Evolutionary conservation across 2,113 vertebrate species (phyloP).

Genomic region (Arizona elegans): DNA sequence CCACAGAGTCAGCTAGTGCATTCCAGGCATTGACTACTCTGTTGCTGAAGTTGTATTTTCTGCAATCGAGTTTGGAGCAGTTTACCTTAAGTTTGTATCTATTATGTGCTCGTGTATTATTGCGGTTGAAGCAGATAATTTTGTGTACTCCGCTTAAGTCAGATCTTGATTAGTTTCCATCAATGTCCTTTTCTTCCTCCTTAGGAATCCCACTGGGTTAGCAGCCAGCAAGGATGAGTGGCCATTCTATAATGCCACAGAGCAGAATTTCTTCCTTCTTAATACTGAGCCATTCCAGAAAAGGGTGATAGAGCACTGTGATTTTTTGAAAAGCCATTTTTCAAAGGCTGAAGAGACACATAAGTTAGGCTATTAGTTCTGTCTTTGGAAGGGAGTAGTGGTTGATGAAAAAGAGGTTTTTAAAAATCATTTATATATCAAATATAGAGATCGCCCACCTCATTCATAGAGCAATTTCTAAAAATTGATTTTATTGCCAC

Average conservation of each 20-base stretch:
- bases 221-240: background rate
- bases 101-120: no score
- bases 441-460: background rate
- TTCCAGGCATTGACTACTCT: no score
- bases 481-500: no score
- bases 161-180: background rate
- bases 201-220: background rate
- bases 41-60: no score
- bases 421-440: background rate
- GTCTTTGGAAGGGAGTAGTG: background rate
- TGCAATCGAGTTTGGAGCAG: no score
- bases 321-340: background rate
- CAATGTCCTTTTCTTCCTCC: background rate
- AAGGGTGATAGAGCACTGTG: background rate
- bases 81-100: no score
- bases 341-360: background rate
- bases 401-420: background rate
- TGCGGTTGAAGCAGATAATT: no score
- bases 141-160: no score
- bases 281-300: background rate
- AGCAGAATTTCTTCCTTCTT: constrained; percentile 14
- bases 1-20: no score
- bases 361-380: background rate
- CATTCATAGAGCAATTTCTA: background rate
- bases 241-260: background rate